phyloP scores from a whole-genome alignment of 2,113 vertebrate genomes.

The Oncorhynchus clarkii region DNA sequence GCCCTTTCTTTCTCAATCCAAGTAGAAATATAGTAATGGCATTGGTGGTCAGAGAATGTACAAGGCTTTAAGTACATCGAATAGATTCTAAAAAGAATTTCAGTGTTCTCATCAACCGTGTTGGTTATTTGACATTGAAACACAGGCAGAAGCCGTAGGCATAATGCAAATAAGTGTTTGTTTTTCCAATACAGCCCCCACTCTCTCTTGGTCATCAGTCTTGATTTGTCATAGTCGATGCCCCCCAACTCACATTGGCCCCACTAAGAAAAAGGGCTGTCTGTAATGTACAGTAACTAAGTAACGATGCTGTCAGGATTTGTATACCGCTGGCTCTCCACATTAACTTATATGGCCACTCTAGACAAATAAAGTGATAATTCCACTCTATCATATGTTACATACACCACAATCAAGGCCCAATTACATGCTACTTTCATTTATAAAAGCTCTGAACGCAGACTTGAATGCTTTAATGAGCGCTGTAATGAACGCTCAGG shows the following conservation, averaged over 20 bases:
- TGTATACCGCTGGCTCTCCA: slow-evolving; percentile 61
- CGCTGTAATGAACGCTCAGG: slow-evolving; percentile 78
- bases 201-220: slow-evolving; percentile 53
- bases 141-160: slow-evolving; percentile 62
- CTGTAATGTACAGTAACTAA: slow-evolving; percentile 58
- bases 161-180: slow-evolving; percentile 44
- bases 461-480: slow-evolving; percentile 77
- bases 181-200: not conserved
- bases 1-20: slow-evolving; percentile 32
- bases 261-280: slow-evolving; percentile 64
- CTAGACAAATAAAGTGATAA: slow-evolving; percentile 71
- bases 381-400: slow-evolving; percentile 72
- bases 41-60: slow-evolving; percentile 40
- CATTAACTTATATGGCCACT: slow-evolving; percentile 71
- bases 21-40: slow-evolving; percentile 49
- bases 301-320: slow-evolving; percentile 63
- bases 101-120: slow-evolving; percentile 32
- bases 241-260: slow-evolving; percentile 69
- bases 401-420: slow-evolving; percentile 75
- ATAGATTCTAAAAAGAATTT: slow-evolving; percentile 50
- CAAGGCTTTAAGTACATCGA: slow-evolving; percentile 50
- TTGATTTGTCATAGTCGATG: slow-evolving; percentile 60
- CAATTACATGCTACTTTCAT: slow-evolving; percentile 76
- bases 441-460: slow-evolving; percentile 71
- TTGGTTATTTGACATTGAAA: slow-evolving; percentile 34